Evolutionary conservation across 2,888 invertebrate genomes (phyloP), one percentile per base, ranked within the genome.

Genomic region (Teleogryllus oceanicus): DNA sequence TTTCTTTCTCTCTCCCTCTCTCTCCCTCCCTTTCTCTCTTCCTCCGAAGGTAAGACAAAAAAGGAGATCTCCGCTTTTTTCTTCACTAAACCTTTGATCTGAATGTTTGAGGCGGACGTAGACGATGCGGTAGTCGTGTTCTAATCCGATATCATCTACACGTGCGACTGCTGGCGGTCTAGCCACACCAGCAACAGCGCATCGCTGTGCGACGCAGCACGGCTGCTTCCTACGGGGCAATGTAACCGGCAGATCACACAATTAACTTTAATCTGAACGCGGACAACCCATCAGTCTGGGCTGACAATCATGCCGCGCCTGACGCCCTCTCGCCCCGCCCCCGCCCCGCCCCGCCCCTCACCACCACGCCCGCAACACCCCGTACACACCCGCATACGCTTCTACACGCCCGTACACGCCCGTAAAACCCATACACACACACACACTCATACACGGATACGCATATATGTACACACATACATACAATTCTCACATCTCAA

Each of bases 231-330:
- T 18, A n/a, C 62, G 62, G 62, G 62, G n/a, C 62, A n/a, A 18
- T 62, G 62, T 62, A 62, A 62, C 62, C n/a, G 13, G n/a, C 62
- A 62, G 62, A 62, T 62, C 62, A 62, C 62, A 62, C 62, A 62
- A 62, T 62, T 62, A 62, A 62, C 62, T 62, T 18, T 62, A 62
- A 62, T 62, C n/a, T 62, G 62, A 62, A 13, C 16, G 16, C 62
- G 13, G 16, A 62, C 16, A 62, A 13, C 62, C 16, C 62, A 62
- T 62, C 62, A 62, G 62, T 62, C n/a, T 62, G 16, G 62, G 16
- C 62, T 62, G n/a, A n/a, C 62, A 62, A 62, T 37, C 37, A 37
- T 37, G 37, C 37, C 37, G 37, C 37, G 37, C 37, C 37, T 5
- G 37, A 37, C 37, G 37, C 37, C 37, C 37, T 8, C 37, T 37